Evolutionary conservation across 2,888 invertebrate species (phyloP).

Genomic region (Tetheella fluctuosa): DNA sequence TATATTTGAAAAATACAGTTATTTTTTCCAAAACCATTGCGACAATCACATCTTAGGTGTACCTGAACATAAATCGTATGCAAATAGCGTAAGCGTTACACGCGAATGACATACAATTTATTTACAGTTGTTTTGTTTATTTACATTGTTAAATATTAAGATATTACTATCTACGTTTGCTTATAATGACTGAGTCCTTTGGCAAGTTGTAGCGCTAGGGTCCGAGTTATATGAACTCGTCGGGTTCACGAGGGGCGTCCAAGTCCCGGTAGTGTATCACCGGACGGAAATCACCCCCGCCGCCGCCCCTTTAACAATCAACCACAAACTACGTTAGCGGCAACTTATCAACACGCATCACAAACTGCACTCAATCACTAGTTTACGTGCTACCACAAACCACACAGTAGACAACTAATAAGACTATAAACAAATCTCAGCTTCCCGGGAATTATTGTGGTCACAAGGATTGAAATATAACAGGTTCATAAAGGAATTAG

Average conservation of each 20-base stretch:
- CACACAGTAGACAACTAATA: slow-evolving; percentile 16
- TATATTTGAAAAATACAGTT: slow-evolving; percentile 35
- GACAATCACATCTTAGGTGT: slow-evolving; percentile 24
- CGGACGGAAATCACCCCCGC: slow-evolving; percentile 90
- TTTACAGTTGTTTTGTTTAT: slow-evolving; percentile 26
- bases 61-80: slow-evolving; percentile 17
- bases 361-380: slow-evolving; percentile 33
- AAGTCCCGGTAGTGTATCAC: slow-evolving; percentile 96
- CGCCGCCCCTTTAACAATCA: slow-evolving; percentile 88
- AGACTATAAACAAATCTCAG: slow-evolving; percentile 55
- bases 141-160: slow-evolving; percentile 29
- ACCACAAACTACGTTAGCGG: slow-evolving; percentile 49
- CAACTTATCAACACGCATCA: slow-evolving; percentile 36
- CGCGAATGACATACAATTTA: slow-evolving; percentile 24
- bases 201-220: slow-evolving; percentile 39
- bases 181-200: slow-evolving; percentile 43
- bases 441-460: slow-evolving; percentile 60
- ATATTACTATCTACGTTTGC: slow-evolving; percentile 20
- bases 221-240: slow-evolving; percentile 89
- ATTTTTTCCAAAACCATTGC: slow-evolving; percentile 16
- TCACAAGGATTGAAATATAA: slow-evolving; percentile 16
- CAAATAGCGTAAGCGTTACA: slow-evolving; percentile 19
- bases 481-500: slow-evolving; percentile 27
- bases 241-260: slow-evolving; percentile 96
- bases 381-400: slow-evolving; percentile 32